A percentile compares a stretch with the other conserved stretches of the same genome.
These are phyloP conservation scores for Ernsta delagoae DNA, from an alignment of 2,888 invertebrate genomes.

Conservation along the genomic window DNA sequence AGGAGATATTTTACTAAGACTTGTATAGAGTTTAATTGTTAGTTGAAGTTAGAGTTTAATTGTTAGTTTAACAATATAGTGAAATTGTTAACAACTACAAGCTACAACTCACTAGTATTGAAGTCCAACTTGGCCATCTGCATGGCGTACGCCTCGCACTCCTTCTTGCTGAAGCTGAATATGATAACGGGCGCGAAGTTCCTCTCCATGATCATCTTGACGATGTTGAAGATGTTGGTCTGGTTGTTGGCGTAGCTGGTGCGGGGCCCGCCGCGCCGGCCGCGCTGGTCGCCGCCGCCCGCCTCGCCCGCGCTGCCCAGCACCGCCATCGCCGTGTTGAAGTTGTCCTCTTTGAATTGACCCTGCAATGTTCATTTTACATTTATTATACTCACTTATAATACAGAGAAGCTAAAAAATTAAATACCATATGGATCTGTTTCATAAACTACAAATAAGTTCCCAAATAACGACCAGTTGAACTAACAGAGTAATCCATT, in stretches of 20 bases:
- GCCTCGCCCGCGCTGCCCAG: constrained; percentile 93
- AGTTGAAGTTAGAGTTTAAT: too few species aligned
- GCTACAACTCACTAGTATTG: constrained; percentile 88
- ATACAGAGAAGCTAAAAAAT: too few species aligned
- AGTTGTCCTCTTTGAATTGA: constrained; percentile 98
- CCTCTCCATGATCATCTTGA: constrained; percentile 99
- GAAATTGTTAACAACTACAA: too few species aligned
- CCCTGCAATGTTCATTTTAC: constrained; percentile 81
- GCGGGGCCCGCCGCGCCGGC: constrained; percentile 89
- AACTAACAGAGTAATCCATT: too few species aligned
- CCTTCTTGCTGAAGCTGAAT: constrained; percentile 99
- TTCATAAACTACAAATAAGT: too few species aligned
- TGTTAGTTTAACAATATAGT: too few species aligned
- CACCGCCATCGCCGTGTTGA: constrained; percentile 98
- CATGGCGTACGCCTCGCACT: constrained; percentile 98
- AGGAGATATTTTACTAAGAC: too few species aligned
- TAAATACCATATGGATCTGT: too few species aligned
- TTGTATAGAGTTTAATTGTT: too few species aligned
- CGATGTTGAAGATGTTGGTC: constrained; percentile 97
- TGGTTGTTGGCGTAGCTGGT: constrained; percentile 85
- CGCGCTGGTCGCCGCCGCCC: constrained; percentile 91
- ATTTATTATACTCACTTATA: too few species aligned
- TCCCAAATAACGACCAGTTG: too few species aligned
- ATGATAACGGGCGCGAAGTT: constrained; percentile 99
- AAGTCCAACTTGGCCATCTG: constrained; percentile 99